A percentile compares a stretch with the other conserved stretches of the same genome.
Evolutionary conservation across 1,140 invertebrate species (phyloP).

Genomic region (Elymnias hypermnestra): DNA sequence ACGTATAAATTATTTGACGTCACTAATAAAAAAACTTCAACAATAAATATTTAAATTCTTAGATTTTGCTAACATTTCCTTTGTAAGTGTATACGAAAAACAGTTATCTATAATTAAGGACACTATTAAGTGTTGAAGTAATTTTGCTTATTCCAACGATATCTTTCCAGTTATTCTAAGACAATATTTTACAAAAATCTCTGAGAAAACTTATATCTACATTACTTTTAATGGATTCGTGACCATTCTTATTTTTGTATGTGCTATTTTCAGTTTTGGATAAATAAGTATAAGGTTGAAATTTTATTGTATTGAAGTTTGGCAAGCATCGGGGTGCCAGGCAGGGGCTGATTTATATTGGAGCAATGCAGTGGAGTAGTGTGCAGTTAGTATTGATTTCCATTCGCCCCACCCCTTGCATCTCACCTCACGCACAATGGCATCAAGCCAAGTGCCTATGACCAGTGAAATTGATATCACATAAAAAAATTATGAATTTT

Average conservation of each 20-base stretch:
- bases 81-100: too few relatives aligned
- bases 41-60: too few relatives aligned
- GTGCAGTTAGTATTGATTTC: constrained; percentile 78
- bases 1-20: too few relatives aligned
- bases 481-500: too few relatives aligned
- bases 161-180: constrained; percentile 20
- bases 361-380: constrained; percentile 75
- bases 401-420: constrained; percentile 59
- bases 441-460: constrained; percentile 52
- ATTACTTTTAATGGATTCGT: constrained; percentile 60
- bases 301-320: constrained; percentile 38
- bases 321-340: constrained; percentile 60
- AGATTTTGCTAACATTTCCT: too few relatives aligned
- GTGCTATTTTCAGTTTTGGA: neutral
- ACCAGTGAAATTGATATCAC: too few relatives aligned
- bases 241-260: constrained; percentile 37
- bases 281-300: constrained; percentile 24
- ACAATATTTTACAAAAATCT: constrained; percentile 33
- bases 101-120: too few relatives aligned
- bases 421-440: constrained; percentile 69
- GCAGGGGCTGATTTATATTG: constrained; percentile 75
- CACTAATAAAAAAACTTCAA: too few relatives aligned
- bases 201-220: constrained; percentile 45
- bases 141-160: constrained; percentile 15
- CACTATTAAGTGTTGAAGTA: too few relatives aligned